Conservation (phyloP, 37 sponge, comb jelly and placozoan genomes). For the Eunapius fragilis region DNA sequence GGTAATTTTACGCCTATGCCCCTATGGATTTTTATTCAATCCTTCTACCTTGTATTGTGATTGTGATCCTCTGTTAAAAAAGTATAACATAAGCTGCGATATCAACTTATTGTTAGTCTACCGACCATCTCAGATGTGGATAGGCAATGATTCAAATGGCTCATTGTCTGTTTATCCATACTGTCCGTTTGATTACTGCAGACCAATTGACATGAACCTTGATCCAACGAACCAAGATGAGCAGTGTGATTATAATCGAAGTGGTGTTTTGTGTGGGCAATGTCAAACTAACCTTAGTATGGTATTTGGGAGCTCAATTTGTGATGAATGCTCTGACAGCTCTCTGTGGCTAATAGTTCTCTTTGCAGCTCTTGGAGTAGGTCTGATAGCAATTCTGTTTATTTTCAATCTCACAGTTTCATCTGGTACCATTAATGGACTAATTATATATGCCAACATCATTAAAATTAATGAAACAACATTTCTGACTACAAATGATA, state of each 20-base stretch:
- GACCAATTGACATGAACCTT: neutral
- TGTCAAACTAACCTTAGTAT: conserved; percentile 4
- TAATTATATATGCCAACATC: conserved; percentile 35
- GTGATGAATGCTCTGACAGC: neutral
- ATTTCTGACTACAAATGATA: neutral
- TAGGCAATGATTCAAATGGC: no score
- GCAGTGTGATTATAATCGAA: neutral
- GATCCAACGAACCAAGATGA: neutral
- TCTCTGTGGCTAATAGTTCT: conserved; percentile 2
- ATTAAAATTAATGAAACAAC: neutral
- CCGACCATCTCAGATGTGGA: no score
- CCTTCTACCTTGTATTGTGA: no score
- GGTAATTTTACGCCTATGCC: no score
- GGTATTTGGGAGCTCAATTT: conserved; percentile 8
- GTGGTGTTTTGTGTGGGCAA: neutral
- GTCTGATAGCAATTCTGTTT: neutral
- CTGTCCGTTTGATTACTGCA: conserved; percentile 15
- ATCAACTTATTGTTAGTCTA: no score
- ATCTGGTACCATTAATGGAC: conserved; percentile 17
- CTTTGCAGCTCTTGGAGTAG: neutral
- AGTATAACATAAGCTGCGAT: no score
- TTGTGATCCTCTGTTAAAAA: no score
- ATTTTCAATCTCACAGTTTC: conserved; percentile 7
- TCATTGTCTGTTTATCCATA: neutral
- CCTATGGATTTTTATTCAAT: no score